These are phyloP conservation scores for Diplolepis rosae DNA, from an alignment of 2,888 invertebrate species.

Conservation along the genomic window DNA sequence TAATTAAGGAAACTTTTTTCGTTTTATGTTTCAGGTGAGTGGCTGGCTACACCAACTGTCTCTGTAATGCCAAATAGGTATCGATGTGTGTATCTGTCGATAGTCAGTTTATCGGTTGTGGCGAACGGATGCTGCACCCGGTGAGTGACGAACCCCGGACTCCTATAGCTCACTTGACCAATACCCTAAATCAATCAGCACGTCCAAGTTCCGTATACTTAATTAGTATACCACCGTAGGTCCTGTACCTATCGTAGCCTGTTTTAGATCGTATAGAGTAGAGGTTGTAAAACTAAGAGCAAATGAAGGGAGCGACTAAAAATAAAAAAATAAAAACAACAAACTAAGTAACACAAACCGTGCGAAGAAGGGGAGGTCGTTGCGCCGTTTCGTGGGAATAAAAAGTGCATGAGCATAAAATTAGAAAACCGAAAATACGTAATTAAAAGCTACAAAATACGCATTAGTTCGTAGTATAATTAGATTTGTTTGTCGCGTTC, in stretches of 20 bases:
- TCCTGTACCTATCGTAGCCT: constrained; percentile 50
- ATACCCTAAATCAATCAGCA: constrained; percentile 64
- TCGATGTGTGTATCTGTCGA: constrained; percentile 72
- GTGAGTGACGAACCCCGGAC: constrained; percentile 72
- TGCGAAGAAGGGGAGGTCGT: constrained; percentile 32
- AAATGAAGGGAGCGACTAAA: constrained; percentile 42
- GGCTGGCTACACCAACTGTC: constrained; percentile 72
- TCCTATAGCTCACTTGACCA: constrained; percentile 67
- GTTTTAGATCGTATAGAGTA: constrained; percentile 51
- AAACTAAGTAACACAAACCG: constrained; percentile 28
- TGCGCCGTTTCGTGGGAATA: constrained; percentile 13
- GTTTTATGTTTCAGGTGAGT: constrained; percentile 72
- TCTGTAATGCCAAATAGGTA: constrained; percentile 74
- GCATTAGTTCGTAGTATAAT: constrained; percentile 53
- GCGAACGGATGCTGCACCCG: constrained; percentile 73
- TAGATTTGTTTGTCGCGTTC: constrained; percentile 44
- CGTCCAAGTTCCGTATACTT: constrained; percentile 53
- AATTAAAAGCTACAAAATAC: constrained; percentile 58
- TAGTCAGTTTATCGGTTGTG: constrained; percentile 73
- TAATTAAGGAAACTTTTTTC: constrained; percentile 8
- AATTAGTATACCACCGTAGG: constrained; percentile 52
- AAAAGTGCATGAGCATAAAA: constrained; percentile 46
- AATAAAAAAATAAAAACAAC: constrained; percentile 31
- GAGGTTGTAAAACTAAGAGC: constrained; percentile 45
- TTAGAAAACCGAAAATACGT: constrained; percentile 59